Evolutionary conservation across 1,140 invertebrate species (phyloP).

Genomic region (Aphelinus atriplicis): DNA sequence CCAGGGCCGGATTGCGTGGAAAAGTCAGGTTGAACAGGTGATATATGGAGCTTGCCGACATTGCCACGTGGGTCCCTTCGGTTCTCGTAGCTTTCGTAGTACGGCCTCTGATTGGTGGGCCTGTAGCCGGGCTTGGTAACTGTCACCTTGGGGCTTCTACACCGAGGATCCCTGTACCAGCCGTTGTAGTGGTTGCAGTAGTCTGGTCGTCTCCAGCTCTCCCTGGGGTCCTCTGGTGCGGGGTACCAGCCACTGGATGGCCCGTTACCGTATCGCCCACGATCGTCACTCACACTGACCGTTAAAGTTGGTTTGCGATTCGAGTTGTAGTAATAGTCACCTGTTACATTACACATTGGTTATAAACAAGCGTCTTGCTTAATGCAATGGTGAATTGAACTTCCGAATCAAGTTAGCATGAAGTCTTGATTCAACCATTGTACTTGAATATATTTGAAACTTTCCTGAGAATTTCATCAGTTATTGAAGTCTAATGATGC

Average conservation of each 20-base stretch:
- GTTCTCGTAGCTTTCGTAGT: slow-evolving; percentile 12
- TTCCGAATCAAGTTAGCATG: too few relatives aligned
- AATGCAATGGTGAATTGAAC: too few relatives aligned
- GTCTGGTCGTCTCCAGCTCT: slow-evolving; percentile 1
- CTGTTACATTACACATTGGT: not conserved
- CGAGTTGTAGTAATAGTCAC: slow-evolving; percentile 26
- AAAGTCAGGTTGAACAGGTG: slow-evolving; percentile 44
- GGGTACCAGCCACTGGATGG: slow-evolving; percentile 25
- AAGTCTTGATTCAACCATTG: too few relatives aligned
- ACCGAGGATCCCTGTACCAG: slow-evolving; percentile 31
- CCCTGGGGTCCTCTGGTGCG: not conserved
- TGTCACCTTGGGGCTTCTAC: slow-evolving; percentile 20
- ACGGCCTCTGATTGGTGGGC: not conserved
- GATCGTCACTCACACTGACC: slow-evolving; percentile 18
- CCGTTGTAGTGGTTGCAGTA: slow-evolving; percentile 20
- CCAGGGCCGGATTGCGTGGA: slow-evolving; percentile 44
- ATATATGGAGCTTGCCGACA: slow-evolving; percentile 33
- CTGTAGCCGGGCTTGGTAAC: slow-evolving; percentile 19
- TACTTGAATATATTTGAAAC: too few relatives aligned
- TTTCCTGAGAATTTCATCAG: too few relatives aligned
- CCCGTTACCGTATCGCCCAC: not conserved
- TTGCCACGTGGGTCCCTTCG: not conserved
- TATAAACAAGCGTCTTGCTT: too few relatives aligned
- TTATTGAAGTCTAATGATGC: too few relatives aligned
- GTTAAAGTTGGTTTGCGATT: not conserved